Evolutionary conservation across 2,113 vertebrate genomes (phyloP).

Genomic region (Parotia lawesii): DNA sequence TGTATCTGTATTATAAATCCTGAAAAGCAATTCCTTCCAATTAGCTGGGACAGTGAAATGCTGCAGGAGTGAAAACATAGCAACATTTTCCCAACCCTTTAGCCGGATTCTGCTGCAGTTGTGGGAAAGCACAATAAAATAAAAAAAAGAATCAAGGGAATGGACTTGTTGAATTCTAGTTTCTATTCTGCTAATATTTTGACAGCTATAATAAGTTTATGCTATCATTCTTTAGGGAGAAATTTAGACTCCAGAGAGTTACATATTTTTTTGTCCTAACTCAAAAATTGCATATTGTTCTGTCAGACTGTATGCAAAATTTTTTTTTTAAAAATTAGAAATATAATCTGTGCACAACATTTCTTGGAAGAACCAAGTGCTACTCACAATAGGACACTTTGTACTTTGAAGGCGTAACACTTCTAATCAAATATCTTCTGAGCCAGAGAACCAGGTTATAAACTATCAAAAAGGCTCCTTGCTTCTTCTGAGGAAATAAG

Average conservation of each 20-base stretch:
- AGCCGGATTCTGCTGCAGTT: neutral
- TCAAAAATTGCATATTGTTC: neutral
- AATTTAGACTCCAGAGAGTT: neutral
- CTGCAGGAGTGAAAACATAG: neutral
- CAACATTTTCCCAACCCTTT: neutral
- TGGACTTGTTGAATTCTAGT: neutral
- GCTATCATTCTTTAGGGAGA: neutral
- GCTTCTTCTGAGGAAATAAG: neutral
- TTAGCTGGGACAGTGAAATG: neutral
- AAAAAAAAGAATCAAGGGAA: neutral
- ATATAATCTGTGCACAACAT: neutral
- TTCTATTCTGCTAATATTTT: constrained; percentile 8
- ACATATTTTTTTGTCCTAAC: neutral
- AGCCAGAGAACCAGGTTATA: neutral
- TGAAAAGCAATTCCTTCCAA: neutral
- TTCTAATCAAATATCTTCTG: neutral
- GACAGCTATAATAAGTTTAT: neutral
- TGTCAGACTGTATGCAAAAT: neutral
- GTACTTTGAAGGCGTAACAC: neutral
- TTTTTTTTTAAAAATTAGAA: neutral
- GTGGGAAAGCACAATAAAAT: constrained; percentile 7
- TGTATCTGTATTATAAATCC: neutral
- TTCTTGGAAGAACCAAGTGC: neutral
- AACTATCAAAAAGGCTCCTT: neutral
- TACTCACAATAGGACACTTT: neutral